These are phyloP conservation scores for Aphidius gifuensis DNA, from an alignment of 1,140 invertebrate species.

Conservation along the genomic window DNA sequence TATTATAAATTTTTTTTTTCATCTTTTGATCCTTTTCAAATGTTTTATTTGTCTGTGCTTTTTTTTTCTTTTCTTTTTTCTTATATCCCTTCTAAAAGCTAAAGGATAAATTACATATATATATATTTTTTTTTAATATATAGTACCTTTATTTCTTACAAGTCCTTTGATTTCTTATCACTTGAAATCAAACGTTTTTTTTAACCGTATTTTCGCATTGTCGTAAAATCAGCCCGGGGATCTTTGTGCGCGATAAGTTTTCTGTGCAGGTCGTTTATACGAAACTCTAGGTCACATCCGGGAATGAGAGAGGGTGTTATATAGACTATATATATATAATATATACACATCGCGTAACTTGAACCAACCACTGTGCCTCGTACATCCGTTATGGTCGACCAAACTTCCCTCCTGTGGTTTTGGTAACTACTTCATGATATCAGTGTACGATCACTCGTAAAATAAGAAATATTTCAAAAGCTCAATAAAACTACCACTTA, in stretches of 20 bases:
- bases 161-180: background rate
- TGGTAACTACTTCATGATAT: conserved; percentile 21
- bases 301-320: too few relatives aligned
- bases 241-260: background rate
- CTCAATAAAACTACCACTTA: too few relatives aligned
- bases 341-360: conserved; percentile 21
- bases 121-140: too few relatives aligned
- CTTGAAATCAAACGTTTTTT: conserved; percentile 12
- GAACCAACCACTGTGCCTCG: conserved; percentile 22
- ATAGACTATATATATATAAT: background rate
- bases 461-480: background rate
- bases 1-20: background rate
- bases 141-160: too few relatives aligned
- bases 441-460: conserved; percentile 23
- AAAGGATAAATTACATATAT: too few relatives aligned
- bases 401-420: conserved; percentile 29
- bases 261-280: background rate
- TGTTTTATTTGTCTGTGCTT: too few relatives aligned
- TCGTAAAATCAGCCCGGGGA: background rate
- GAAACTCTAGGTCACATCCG: conserved; percentile 22
- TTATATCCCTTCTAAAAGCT: too few relatives aligned
- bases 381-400: conserved; percentile 32
- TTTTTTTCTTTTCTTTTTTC: too few relatives aligned
- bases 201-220: conserved; percentile 9
- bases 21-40: too few relatives aligned